These are phyloP conservation scores for Drepana arcuata DNA, from an alignment of 1,140 invertebrate species.

Conservation along the genomic window DNA sequence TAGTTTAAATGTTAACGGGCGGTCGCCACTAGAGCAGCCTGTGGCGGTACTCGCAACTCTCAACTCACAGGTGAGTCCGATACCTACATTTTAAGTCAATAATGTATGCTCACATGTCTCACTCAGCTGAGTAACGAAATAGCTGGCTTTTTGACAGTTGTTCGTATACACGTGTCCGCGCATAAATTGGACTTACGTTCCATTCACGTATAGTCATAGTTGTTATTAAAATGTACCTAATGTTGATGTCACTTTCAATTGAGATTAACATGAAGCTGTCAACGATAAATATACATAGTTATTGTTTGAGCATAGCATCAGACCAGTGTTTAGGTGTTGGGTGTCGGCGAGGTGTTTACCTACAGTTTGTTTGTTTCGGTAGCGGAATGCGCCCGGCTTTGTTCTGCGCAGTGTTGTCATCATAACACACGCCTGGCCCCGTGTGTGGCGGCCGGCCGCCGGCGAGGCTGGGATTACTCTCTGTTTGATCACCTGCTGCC, in stretches of 20 bases:
- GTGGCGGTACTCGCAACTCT: conserved; percentile 16
- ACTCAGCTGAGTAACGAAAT: conserved; percentile 9
- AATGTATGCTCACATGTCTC: conserved; percentile 1
- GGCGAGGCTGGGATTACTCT: neutral
- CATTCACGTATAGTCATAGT: conserved; percentile 3
- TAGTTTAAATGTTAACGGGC: conserved; percentile 40
- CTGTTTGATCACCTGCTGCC: conserved; percentile 13
- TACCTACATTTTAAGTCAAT: conserved; percentile 2
- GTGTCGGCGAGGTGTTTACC: no score
- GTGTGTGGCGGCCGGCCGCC: neutral
- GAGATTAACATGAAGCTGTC: no score
- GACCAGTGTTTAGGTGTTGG: conserved; percentile 12
- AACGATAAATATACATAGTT: no score
- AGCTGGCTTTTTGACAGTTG: conserved; percentile 18
- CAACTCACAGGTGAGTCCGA: conserved; percentile 37
- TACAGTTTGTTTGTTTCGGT: conserved; percentile 11
- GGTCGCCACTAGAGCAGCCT: conserved; percentile 12
- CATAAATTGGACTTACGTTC: conserved; percentile 13
- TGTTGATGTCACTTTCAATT: no score
- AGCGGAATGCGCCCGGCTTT: conserved; percentile 13
- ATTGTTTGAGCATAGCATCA: conserved; percentile 1
- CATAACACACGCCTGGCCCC: conserved; percentile 3
- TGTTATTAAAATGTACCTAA: no score
- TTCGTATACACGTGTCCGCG: conserved; percentile 18
- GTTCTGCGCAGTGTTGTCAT: conserved; percentile 11